Base-by-base conservation (phyloP, 2,113 vertebrate species). In the Neolamprologus falcicula region DNA sequence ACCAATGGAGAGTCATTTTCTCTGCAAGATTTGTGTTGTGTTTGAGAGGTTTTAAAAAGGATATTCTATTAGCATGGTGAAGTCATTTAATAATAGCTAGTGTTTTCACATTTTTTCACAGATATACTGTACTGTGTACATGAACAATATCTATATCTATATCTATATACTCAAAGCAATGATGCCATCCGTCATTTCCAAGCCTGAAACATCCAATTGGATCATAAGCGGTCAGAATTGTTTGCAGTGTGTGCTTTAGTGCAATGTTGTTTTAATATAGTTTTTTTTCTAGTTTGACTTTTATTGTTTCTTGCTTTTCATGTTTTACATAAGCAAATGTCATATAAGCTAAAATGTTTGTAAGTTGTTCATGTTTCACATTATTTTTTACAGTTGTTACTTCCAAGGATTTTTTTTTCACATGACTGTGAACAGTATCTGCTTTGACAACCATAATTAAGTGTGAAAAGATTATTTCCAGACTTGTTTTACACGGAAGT, bases 111-210 rank as follows among this genome's bases (percentile, higher is more conserved):
- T 95, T 85, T 88, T 95, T 92, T 85, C 94, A 95, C 89, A 86
- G 88, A 94, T 94, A 95, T 95, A 96, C 89, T 95, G 92, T 95
- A 94, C 89, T 95, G 91, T 96, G 94, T 96, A 95, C 94, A 95
- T 95, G 96, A 94, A 94, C 92, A 93, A 94, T 93, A 94, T 95
- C 88, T 95, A 95, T 95, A 94, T 93, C 88, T 96, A 95, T 96
- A 92, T 93, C 82, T 95, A 94, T 96, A 94, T 96, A 96, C 92
- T 96, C 94, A 93, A 94, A 96, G 92, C 89, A 95, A 94, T 94
- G 93, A 93, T 91, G 92, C 93, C 92, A 94, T 95, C 91, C 87
- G 86, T 93, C 50, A 79, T 94, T 92, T 93, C 83, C 63, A 93
- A 93, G 90, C 80, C 88, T 88, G 79, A 90, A 89, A 90, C 57